phyloP scores from a whole-genome alignment of 2,888 invertebrate genomes.

The Andricus curvator region DNA sequence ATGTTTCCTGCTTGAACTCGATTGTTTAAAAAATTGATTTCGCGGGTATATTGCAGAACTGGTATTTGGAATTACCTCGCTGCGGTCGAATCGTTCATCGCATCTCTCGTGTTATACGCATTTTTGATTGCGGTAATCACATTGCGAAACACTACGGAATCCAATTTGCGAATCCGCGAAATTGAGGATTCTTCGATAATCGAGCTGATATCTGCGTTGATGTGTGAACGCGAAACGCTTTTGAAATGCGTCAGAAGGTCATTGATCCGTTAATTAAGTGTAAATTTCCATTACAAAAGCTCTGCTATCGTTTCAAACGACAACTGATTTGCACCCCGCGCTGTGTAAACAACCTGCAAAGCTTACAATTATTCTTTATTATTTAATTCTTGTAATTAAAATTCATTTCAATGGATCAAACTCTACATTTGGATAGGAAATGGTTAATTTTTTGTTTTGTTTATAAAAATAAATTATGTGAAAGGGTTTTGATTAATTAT shows the following conservation, averaged over 20 bases:
- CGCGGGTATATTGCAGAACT: neutral
- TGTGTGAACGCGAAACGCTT: conserved; percentile 7
- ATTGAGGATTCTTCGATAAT: conserved; percentile 3
- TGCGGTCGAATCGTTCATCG: neutral
- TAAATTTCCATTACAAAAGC: neutral
- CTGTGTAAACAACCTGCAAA: neutral
- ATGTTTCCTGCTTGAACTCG: neutral
- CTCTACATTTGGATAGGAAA: too few species aligned
- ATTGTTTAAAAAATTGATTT: neutral
- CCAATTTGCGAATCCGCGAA: conserved; percentile 3
- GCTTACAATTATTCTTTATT: too few species aligned
- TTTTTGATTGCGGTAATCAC: conserved; percentile 7
- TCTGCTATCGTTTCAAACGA: conserved; percentile 2
- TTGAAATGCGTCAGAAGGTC: neutral
- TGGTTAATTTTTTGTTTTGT: too few species aligned
- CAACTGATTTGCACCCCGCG: neutral
- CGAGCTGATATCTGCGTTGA: conserved; percentile 2
- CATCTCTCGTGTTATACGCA: neutral
- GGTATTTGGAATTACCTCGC: neutral
- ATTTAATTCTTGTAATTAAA: too few species aligned
- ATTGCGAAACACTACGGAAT: conserved; percentile 7
- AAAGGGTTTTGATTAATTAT: neutral
- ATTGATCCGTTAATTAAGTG: neutral
- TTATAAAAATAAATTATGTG: too few species aligned
- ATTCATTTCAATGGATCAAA: too few species aligned